phyloP scores from a whole-genome alignment of 1,140 invertebrate species.

The Papilio machaon region DNA sequence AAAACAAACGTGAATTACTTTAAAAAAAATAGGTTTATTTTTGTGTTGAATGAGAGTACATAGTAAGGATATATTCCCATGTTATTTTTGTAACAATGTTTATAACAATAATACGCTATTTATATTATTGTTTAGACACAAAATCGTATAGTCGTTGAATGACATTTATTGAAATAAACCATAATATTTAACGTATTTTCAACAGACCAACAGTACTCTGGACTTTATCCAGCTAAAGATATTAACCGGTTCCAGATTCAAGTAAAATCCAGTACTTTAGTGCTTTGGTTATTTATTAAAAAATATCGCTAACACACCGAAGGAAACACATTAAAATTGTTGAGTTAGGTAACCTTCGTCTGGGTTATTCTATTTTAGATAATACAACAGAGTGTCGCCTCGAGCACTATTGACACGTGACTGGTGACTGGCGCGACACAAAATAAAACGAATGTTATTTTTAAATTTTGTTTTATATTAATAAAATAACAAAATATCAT shows the following conservation, averaged over 20 bases:
- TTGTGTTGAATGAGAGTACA: too few species aligned
- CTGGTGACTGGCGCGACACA: background rate
- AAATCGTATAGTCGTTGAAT: background rate
- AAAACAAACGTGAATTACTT: too few species aligned
- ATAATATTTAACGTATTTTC: background rate
- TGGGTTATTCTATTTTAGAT: conserved; percentile 19
- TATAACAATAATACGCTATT: too few species aligned
- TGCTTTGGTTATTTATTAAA: conserved; percentile 3
- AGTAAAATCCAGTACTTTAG: background rate
- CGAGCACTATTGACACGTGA: conserved; percentile 8
- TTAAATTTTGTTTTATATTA: background rate
- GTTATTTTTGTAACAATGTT: too few species aligned
- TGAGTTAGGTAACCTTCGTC: conserved; percentile 17
- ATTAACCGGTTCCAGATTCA: background rate
- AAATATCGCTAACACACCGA: background rate
- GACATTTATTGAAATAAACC: background rate
- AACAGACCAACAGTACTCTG: background rate
- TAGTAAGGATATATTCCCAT: too few species aligned
- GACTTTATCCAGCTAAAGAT: background rate
- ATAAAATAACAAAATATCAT: background rate
- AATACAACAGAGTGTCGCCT: conserved; percentile 15
- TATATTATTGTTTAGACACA: too few species aligned
- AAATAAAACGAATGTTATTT: background rate
- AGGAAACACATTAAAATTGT: conserved; percentile 22
- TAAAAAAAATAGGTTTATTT: too few species aligned